These are phyloP conservation scores for Pristionchus maxplancki DNA, from an alignment of 2,888 invertebrate species.

Conservation along the genomic window DNA sequence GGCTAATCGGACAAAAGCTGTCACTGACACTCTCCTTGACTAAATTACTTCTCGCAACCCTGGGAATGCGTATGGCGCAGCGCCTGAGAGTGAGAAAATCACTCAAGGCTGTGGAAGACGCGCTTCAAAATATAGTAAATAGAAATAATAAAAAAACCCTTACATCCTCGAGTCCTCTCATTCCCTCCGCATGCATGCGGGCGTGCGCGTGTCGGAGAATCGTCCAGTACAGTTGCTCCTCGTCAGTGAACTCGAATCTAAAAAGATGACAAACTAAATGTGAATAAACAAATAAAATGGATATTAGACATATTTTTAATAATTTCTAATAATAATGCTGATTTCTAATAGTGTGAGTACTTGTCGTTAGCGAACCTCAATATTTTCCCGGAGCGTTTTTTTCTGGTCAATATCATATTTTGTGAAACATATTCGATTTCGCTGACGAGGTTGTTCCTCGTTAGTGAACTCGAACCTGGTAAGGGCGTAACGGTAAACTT, in stretches of 20 bases:
- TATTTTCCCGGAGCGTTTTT: no score
- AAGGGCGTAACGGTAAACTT: no score
- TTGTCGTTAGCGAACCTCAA: no score
- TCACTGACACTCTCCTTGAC: not conserved
- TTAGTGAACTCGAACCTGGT: no score
- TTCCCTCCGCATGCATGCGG: slow-evolving; percentile 60
- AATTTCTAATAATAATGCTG: not conserved
- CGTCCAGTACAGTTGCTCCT: slow-evolving; percentile 88
- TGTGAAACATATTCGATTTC: not conserved
- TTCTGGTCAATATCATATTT: not conserved
- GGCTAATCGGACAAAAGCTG: not conserved
- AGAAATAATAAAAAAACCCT: not conserved
- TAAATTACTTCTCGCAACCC: no score
- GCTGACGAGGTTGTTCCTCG: no score
- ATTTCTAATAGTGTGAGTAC: not conserved
- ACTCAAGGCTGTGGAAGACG: no score
- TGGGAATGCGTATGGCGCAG: no score
- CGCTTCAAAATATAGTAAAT: no score
- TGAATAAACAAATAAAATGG: no score
- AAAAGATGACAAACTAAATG: no score
- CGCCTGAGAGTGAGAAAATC: no score
- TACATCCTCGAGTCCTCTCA: slow-evolving; percentile 70
- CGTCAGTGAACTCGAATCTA: slow-evolving; percentile 86
- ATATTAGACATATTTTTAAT: not conserved
- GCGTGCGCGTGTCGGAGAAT: slow-evolving; percentile 77